A percentile compares a stretch with the other conserved stretches of the same genome.
These are phyloP conservation scores for Callospermophilus lateralis DNA, from an alignment of 2,113 vertebrate species.

Conservation along the genomic window DNA sequence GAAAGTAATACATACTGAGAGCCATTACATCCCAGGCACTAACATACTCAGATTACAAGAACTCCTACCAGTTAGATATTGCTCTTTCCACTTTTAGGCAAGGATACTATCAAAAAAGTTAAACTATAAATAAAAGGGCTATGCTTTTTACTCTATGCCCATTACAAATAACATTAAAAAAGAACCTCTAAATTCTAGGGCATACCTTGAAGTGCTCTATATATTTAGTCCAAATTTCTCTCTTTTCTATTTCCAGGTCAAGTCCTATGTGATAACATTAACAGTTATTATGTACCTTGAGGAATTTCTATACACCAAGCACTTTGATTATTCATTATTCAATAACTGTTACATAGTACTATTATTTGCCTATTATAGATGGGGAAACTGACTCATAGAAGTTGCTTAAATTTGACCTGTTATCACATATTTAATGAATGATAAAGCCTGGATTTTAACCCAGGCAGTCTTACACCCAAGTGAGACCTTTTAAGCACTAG, in stretches of 20 bases:
- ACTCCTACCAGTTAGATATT: not conserved
- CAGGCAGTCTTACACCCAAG: not conserved
- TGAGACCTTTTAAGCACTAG: not conserved
- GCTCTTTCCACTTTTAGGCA: not conserved
- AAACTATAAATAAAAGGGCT: slow-evolving; percentile 15
- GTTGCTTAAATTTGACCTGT: not conserved
- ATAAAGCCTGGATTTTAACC: not conserved
- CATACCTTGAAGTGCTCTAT: slow-evolving; percentile 21
- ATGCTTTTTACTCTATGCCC: not conserved
- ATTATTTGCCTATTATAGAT: slow-evolving; percentile 12
- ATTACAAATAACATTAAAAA: not conserved
- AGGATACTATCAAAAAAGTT: not conserved
- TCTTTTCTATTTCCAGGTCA: not conserved
- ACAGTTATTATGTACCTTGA: not conserved
- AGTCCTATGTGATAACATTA: not conserved
- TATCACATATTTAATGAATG: not conserved
- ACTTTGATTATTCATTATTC: not conserved
- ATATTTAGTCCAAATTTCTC: not conserved
- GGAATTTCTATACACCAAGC: not conserved
- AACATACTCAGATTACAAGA: not conserved
- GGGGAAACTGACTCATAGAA: not conserved
- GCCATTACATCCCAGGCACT: slow-evolving; percentile 27
- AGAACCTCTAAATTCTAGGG: not conserved
- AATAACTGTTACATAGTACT: not conserved
- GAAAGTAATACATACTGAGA: slow-evolving; percentile 50